phyloP scores from a whole-genome alignment of 2,888 invertebrate genomes.

The Habrosyne pyritoides region DNA sequence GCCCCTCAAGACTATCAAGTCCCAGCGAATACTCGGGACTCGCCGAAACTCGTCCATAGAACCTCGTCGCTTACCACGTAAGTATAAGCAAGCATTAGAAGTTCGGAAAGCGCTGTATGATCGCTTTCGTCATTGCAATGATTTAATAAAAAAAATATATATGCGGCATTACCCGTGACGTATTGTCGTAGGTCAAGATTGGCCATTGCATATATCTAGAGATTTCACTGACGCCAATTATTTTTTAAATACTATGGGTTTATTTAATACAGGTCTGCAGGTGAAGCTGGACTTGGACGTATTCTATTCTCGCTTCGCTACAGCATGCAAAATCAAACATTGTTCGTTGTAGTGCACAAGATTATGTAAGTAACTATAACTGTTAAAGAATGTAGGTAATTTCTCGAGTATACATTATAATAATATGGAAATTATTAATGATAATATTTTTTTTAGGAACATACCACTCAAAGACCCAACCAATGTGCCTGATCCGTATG shows the following conservation, averaged over 20 bases:
- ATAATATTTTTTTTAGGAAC: slow-evolving; percentile 79
- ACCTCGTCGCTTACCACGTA: slow-evolving; percentile 83
- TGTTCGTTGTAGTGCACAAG: slow-evolving; percentile 94
- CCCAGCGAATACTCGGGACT: slow-evolving; percentile 44
- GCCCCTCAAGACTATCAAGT: slow-evolving; percentile 58
- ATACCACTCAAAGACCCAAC: slow-evolving; percentile 91
- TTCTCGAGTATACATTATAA: too few species aligned
- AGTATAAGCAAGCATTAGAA: slow-evolving; percentile 28
- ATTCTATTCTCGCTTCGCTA: slow-evolving; percentile 94
- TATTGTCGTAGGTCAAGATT: too few species aligned
- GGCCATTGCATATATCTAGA: too few species aligned
- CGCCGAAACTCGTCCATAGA: slow-evolving; percentile 84
- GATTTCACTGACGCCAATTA: too few species aligned
- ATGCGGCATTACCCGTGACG: too few species aligned
- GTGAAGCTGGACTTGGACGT: slow-evolving; percentile 89
- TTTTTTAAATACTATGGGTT: too few species aligned
- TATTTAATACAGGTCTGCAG: slow-evolving; percentile 81
- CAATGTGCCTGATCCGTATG: slow-evolving; percentile 95
- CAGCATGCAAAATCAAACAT: slow-evolving; percentile 91
- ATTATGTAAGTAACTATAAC: slow-evolving; percentile 88
- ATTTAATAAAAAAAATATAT: too few species aligned
- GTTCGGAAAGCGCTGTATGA: too few species aligned
- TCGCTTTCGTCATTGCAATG: too few species aligned
- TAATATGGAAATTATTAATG: background rate
- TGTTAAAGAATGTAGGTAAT: too few species aligned